Conservation (phyloP, 2,888 invertebrate species). For the Philaethria dido region DNA sequence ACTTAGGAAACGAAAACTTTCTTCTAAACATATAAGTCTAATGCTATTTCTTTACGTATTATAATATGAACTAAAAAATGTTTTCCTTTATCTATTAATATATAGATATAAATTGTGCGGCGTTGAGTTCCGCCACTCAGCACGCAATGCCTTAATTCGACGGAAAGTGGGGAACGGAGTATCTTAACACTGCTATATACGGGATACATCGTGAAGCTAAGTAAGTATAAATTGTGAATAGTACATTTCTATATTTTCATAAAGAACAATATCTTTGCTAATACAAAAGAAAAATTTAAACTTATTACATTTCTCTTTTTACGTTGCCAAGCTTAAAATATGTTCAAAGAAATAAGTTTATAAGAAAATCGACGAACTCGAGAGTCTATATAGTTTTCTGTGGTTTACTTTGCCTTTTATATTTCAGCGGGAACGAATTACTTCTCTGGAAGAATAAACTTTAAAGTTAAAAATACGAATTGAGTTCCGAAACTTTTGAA, state of each 20-base stretch:
- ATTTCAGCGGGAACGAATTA: constrained; percentile 18
- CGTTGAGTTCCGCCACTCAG: too few relatives aligned
- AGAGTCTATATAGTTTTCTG: constrained; percentile 20
- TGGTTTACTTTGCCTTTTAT: constrained; percentile 21
- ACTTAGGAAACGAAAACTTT: too few relatives aligned
- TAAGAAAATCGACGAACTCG: constrained; percentile 22
- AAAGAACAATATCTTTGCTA: background rate
- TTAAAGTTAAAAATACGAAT: constrained; percentile 12
- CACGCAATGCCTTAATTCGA: too few relatives aligned
- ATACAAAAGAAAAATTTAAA: background rate
- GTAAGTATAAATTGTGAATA: too few relatives aligned
- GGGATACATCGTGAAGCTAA: too few relatives aligned
- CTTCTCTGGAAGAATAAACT: constrained; percentile 13
- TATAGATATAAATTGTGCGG: too few relatives aligned
- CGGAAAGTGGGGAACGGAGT: too few relatives aligned
- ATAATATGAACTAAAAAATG: too few relatives aligned
- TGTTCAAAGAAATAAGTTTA: constrained; percentile 21
- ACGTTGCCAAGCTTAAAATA: constrained; percentile 14
- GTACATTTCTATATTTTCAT: background rate
- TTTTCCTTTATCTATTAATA: too few relatives aligned
- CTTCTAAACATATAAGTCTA: too few relatives aligned
- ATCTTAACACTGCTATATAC: too few relatives aligned
- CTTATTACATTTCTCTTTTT: background rate
- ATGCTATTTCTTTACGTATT: too few relatives aligned
- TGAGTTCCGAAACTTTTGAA: constrained; percentile 19